phyloP scores from a whole-genome alignment of 2,888 invertebrate genomes.

The Tupiocoris notatus region DNA sequence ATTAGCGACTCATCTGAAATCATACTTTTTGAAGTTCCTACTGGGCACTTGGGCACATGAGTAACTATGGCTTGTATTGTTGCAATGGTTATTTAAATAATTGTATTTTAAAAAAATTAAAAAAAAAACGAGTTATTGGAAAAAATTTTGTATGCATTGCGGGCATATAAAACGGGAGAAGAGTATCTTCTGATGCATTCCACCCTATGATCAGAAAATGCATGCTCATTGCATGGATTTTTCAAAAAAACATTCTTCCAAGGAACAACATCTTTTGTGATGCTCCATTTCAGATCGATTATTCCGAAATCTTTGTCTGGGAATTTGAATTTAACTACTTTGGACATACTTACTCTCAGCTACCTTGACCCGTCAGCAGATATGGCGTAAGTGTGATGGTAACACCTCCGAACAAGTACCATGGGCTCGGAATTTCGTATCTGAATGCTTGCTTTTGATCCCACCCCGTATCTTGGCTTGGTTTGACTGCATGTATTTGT shows the following conservation, averaged over 20 bases:
- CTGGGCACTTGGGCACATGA: too few species aligned
- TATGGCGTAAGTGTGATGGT: slow-evolving; percentile 49
- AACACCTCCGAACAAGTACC: background rate
- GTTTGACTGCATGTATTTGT: background rate
- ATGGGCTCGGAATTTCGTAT: background rate
- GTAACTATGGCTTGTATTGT: too few species aligned
- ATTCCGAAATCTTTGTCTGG: slow-evolving; percentile 89
- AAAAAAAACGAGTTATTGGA: too few species aligned
- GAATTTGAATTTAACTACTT: slow-evolving; percentile 66
- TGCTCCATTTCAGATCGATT: slow-evolving; percentile 65
- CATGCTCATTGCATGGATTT: slow-evolving; percentile 15
- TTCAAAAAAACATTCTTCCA: slow-evolving; percentile 6
- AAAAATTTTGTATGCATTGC: too few species aligned
- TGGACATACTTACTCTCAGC: slow-evolving; percentile 51
- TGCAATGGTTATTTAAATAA: too few species aligned
- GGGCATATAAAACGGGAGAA: too few species aligned
- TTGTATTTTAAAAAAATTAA: too few species aligned
- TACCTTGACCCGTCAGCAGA: slow-evolving; percentile 51
- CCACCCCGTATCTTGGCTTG: background rate
- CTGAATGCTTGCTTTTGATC: background rate
- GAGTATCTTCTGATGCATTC: too few species aligned
- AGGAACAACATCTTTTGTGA: background rate
- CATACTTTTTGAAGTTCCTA: too few species aligned
- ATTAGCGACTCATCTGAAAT: too few species aligned
- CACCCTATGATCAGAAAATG: background rate